These are phyloP conservation scores for Zaprionus taronus DNA, from an alignment of 1,140 invertebrate species.

Conservation along the genomic window DNA sequence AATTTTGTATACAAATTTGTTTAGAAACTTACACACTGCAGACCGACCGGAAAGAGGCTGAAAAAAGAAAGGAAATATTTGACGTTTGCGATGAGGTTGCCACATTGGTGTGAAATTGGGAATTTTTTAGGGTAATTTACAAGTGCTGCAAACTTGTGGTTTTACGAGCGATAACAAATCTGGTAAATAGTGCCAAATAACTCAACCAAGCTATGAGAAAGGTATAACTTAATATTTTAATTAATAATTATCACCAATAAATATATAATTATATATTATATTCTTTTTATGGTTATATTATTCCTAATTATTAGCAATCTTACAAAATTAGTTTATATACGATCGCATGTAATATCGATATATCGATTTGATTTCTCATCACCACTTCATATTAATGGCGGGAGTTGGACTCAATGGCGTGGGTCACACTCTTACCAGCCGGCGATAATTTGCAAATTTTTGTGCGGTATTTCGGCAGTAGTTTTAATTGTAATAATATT, in stretches of 20 bases:
- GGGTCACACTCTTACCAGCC: constrained; percentile 40
- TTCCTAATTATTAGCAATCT: background rate
- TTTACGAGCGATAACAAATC: background rate
- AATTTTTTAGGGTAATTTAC: background rate
- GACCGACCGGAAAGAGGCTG: constrained; percentile 77
- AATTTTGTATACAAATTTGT: constrained; percentile 49
- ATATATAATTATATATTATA: background rate
- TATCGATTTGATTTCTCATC: constrained; percentile 14
- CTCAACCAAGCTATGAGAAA: background rate
- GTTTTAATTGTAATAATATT: constrained; percentile 10
- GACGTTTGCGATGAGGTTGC: constrained; percentile 52
- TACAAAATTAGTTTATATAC: background rate
- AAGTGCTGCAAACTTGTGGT: constrained; percentile 15
- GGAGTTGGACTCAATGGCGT: constrained; percentile 55
- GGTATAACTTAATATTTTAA: background rate
- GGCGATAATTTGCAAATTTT: constrained; percentile 41
- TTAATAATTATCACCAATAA: background rate
- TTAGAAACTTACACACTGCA: constrained; percentile 70
- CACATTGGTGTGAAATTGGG: constrained; percentile 9
- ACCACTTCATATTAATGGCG: constrained; percentile 46
- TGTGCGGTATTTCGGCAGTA: background rate
- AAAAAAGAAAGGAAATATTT: constrained; percentile 68
- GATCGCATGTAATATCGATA: background rate
- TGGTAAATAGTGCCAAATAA: background rate
- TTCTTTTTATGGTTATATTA: too few relatives aligned